Conservation (phyloP, 1,140 invertebrate species). For the Rhagoletis pomonella region DNA sequence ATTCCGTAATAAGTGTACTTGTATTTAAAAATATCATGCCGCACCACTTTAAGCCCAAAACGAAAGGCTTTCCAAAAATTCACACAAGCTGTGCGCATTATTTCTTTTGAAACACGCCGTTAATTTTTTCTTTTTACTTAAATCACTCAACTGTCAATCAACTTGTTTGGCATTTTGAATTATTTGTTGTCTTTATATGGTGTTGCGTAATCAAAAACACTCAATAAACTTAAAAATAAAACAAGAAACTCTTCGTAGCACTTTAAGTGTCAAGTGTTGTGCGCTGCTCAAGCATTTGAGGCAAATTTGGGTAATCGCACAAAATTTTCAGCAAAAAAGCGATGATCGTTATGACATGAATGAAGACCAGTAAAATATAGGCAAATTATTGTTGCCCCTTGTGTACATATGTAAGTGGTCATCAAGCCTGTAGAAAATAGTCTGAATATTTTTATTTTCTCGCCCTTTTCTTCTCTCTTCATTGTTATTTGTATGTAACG, state of each 20-base stretch:
- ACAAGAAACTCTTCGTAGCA: not conserved
- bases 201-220: not conserved
- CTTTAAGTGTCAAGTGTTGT: not conserved
- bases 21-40: not conserved
- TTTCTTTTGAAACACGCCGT: not conserved
- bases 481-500: too few species aligned
- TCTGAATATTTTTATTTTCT: too few species aligned
- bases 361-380: too few species aligned
- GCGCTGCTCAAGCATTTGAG: not conserved
- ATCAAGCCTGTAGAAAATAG: too few species aligned
- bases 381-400: too few species aligned
- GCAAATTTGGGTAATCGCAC: not conserved
- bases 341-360: too few species aligned
- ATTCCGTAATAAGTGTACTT: not conserved
- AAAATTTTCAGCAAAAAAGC: not conserved
- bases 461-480: too few species aligned
- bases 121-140: not conserved
- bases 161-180: constrained; percentile 12
- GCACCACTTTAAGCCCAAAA: not conserved
- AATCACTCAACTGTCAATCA: not conserved
- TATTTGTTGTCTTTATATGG: constrained; percentile 22
- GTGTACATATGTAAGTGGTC: too few species aligned
- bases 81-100: not conserved
- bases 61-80: not conserved
- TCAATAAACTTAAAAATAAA: not conserved